Evolutionary conservation across 2,113 vertebrate genomes (phyloP), one percentile per base, ranked within the genome.

Genomic region (Myrmecobius fasciatus): DNA sequence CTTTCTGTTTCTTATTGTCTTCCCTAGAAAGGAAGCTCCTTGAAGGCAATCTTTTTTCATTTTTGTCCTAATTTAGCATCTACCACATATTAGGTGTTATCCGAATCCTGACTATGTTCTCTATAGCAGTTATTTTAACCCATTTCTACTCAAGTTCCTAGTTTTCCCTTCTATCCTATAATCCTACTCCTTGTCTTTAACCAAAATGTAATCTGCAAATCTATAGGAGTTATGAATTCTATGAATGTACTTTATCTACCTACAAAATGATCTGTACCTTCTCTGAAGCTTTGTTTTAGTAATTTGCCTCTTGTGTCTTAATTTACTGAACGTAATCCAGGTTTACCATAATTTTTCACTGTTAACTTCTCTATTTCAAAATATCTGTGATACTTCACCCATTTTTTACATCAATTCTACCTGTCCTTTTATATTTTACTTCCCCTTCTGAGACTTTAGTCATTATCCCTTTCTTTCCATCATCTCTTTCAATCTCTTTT

Each of bases 1-100:
- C 53, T 49, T 83, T 91, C 56, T 92, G 94, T 96, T 36, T 95
- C 90, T 97, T 97, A 95, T 96, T 96, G 36, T 22, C 20, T 43
- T 43, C 17, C 36, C 36, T 83, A 43, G 36, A 83, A 43, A 7
- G 17, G 22, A 75, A 75, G 17, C 17, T 83, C 17, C n/a, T 83
- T n/a, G 31, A 75, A 17, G 36, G 14, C 36, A 17, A 17, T n/a
- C 36, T n/a, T 22, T 31, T 83, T 83, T 43, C 17, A 43, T 83
- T 83, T 43, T 83, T 43, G 67, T 10, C n/a, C 28, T 43, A 22
- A 43, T 22, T 75, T n/a, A 75, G 67, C 36, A 43, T 20, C 5
- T 43, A 43, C 17, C 67, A 43, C n/a, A 24, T 8, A 83, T 75
- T 75, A 8, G 60, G n/a, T n/a, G 14, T 7, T n/a, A 75, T 36